Percentiles rank a stretch among this genome's conserved stretches.
Evolutionary conservation across 1,140 invertebrate species (phyloP).

Genomic region (Eurosta solidaginis): DNA sequence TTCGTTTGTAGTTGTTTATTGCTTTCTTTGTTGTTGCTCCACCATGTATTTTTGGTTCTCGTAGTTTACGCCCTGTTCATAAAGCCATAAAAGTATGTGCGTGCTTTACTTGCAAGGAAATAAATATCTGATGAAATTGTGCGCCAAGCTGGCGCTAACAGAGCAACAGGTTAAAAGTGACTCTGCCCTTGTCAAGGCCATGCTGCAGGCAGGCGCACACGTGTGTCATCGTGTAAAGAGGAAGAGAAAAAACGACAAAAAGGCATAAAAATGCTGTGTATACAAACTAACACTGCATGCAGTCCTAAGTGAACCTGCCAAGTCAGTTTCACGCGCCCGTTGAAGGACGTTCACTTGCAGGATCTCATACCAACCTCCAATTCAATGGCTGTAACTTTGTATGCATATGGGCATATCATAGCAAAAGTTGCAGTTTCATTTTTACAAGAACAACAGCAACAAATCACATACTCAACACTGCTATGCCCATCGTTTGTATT

Average conservation of each 20-base stretch:
- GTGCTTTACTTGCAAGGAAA: neutral
- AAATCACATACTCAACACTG: neutral
- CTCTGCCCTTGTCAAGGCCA: slow-evolving; percentile 20
- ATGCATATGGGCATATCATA: neutral
- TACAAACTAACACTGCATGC: neutral
- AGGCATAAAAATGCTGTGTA: neutral
- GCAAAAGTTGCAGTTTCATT: neutral
- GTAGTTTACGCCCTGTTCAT: neutral
- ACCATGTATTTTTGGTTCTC: neutral
- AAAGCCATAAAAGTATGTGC: neutral
- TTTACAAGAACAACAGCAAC: neutral
- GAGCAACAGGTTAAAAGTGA: neutral
- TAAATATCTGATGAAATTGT: slow-evolving; percentile 10
- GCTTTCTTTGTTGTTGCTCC: neutral
- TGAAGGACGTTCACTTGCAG: slow-evolving; percentile 1
- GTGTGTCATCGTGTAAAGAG: neutral
- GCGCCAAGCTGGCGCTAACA: neutral
- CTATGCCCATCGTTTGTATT: neutral
- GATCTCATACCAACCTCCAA: neutral
- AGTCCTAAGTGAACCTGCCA: neutral
- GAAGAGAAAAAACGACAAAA: neutral
- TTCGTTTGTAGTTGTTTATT: neutral
- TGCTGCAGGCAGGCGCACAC: neutral
- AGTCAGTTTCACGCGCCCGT: neutral
- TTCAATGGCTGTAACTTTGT: neutral